Evolutionary conservation across 2,888 invertebrate genomes (phyloP).

Genomic region (Anoplius nigerrimus): DNA sequence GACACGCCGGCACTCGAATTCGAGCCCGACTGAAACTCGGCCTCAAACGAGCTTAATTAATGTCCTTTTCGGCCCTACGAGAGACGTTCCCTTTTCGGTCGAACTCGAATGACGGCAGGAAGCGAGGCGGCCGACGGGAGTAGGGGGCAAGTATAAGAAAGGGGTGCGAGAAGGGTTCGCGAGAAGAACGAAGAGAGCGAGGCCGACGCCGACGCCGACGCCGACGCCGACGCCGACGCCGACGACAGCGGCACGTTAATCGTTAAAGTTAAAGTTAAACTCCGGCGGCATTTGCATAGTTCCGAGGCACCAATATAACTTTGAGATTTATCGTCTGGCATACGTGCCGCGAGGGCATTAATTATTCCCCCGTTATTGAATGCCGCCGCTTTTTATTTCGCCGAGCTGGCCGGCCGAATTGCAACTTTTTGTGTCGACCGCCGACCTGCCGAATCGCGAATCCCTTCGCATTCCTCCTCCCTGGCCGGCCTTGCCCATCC

Average conservation of each 20-base stretch:
- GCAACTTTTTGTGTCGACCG: not conserved
- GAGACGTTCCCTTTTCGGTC: not conserved
- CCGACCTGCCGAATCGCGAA: not conserved
- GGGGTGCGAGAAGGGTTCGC: not conserved
- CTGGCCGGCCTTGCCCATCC: too few relatives aligned
- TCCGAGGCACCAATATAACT: conserved; percentile 39
- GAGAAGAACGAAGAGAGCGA: conserved; percentile 1
- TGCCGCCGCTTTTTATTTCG: conserved; percentile 27
- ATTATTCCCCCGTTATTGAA: conserved; percentile 44
- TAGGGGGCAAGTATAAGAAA: not conserved
- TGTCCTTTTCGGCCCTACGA: not conserved
- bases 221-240: too few relatives aligned
- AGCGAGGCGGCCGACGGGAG: not conserved
- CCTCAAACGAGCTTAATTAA: not conserved
- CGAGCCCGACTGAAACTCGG: not conserved
- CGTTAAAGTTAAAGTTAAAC: conserved; percentile 45
- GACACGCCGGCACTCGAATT: too few relatives aligned
- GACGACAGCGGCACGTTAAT: conserved; percentile 31
- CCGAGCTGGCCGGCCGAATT: not conserved
- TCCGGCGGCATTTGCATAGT: conserved; percentile 38
- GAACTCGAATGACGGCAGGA: not conserved
- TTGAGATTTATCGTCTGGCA: conserved; percentile 39
- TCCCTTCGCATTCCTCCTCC: not conserved
- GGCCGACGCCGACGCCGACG: too few relatives aligned
- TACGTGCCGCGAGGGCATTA: conserved; percentile 37